Conservation (phyloP, 2,888 invertebrate species). For the Phalera bucephala region DNA sequence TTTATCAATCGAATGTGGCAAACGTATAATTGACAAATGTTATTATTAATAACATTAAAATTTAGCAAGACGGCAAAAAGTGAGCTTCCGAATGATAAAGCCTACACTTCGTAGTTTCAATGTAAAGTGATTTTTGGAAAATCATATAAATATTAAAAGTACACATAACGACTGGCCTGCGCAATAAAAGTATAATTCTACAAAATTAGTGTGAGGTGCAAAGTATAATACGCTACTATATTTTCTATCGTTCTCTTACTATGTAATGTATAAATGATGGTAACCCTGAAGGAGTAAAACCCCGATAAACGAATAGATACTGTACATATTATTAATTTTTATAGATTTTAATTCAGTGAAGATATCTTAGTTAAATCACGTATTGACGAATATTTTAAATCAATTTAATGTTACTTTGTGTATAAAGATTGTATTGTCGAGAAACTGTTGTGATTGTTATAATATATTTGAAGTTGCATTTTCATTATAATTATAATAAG, state of each 20-base stretch:
- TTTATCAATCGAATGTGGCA: no score
- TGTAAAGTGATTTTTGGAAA: no score
- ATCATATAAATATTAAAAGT: no score
- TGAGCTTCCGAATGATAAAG: constrained; percentile 21
- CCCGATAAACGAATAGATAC: constrained; percentile 61
- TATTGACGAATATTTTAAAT: constrained; percentile 56
- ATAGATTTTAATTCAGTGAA: constrained; percentile 54
- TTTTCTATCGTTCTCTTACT: constrained; percentile 56
- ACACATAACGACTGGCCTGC: no score
- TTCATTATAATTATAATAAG: constrained; percentile 75
- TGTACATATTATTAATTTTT: constrained; percentile 66
- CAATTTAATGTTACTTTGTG: constrained; percentile 56
- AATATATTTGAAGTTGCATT: constrained; percentile 77
- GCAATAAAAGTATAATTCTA: constrained; percentile 39
- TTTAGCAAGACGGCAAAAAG: no score
- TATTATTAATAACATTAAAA: no score
- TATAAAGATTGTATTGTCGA: constrained; percentile 71
- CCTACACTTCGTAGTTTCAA: no score
- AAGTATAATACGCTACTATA: constrained; percentile 44
- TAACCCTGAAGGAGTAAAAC: constrained; percentile 77
- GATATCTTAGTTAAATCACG: constrained; percentile 44
- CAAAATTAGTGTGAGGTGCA: constrained; percentile 49
- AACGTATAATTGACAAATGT: no score
- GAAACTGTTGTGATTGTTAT: constrained; percentile 80
- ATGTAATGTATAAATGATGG: no score